Evolutionary conservation across 2,797 vertebrate species (phyloP).

Genomic region (Halcyon chelicuti): DNA sequence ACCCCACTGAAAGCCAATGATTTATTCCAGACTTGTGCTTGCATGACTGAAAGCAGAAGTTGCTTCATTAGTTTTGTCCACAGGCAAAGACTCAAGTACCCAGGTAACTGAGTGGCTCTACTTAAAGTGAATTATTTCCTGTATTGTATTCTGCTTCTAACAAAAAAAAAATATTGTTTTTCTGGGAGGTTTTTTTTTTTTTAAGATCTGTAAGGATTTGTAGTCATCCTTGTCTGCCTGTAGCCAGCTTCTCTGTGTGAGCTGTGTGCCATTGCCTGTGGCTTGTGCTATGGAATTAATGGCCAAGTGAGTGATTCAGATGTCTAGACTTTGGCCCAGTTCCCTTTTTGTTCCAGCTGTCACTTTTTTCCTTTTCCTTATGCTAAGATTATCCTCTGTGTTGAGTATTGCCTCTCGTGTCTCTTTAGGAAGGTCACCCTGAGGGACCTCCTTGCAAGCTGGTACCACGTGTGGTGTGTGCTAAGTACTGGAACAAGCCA

Average conservation of each 20-base stretch:
- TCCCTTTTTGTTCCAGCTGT: conserved; percentile 19
- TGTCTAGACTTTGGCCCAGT: not conserved
- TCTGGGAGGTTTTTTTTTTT: not conserved
- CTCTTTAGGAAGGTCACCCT: not conserved
- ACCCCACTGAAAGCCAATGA: not conserved
- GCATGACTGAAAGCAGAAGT: not conserved
- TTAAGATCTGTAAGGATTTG: not conserved
- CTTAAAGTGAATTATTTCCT: not conserved
- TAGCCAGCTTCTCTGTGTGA: not conserved
- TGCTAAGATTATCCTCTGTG: not conserved
- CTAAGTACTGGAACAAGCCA: not conserved
- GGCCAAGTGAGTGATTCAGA: not conserved
- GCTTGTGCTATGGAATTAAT: not conserved
- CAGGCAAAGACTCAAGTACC: not conserved
- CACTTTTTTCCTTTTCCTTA: not conserved
- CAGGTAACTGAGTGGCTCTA: not conserved
- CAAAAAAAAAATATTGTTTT: not conserved
- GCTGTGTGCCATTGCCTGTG: not conserved
- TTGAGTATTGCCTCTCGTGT: accelerated
- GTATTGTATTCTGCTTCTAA: not conserved
- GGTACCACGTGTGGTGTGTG: accelerated
- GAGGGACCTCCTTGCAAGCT: not conserved
- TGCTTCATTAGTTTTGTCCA: not conserved
- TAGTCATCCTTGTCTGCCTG: not conserved
- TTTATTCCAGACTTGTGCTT: not conserved